Evolutionary conservation across 2,888 invertebrate genomes (phyloP).

Genomic region (Erebia palarica): DNA sequence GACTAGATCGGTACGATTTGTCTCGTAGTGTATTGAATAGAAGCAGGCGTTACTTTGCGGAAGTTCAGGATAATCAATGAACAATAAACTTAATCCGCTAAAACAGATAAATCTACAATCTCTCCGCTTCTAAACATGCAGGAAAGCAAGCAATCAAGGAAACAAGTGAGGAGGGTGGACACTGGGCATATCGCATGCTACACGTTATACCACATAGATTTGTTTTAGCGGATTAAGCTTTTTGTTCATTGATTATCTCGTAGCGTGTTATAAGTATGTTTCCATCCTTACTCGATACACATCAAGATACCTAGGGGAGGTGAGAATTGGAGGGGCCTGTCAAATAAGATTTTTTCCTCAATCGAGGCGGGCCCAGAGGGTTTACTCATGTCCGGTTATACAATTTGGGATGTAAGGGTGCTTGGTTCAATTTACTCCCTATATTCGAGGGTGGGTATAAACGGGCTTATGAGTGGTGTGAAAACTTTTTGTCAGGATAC

Average conservation of each 20-base stretch:
- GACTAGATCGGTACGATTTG: no score
- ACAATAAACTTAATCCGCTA: no score
- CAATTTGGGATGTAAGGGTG: conserved; percentile 61
- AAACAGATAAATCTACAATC: no score
- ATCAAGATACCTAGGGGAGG: conserved; percentile 59
- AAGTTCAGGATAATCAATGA: no score
- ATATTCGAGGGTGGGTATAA: conserved; percentile 19
- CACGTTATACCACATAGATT: no score
- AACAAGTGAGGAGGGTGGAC: no score
- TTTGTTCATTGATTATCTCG: not conserved
- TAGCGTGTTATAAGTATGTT: not conserved
- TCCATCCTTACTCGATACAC: conserved; percentile 43
- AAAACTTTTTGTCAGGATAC: conserved; percentile 17
- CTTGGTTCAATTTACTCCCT: conserved; percentile 38
- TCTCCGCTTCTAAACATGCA: no score
- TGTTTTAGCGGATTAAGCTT: no score
- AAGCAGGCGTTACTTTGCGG: no score
- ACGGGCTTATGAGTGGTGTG: conserved; percentile 22
- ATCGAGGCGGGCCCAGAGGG: conserved; percentile 56
- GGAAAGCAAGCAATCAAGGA: no score
- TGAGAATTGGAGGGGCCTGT: conserved; percentile 69
- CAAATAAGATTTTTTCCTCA: conserved; percentile 81
- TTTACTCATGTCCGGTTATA: conserved; percentile 61
- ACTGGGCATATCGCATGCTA: no score
- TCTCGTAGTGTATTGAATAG: no score